Conservation (phyloP, 2,113 vertebrate genomes). For the Apistogramma diplotaenia region DNA sequence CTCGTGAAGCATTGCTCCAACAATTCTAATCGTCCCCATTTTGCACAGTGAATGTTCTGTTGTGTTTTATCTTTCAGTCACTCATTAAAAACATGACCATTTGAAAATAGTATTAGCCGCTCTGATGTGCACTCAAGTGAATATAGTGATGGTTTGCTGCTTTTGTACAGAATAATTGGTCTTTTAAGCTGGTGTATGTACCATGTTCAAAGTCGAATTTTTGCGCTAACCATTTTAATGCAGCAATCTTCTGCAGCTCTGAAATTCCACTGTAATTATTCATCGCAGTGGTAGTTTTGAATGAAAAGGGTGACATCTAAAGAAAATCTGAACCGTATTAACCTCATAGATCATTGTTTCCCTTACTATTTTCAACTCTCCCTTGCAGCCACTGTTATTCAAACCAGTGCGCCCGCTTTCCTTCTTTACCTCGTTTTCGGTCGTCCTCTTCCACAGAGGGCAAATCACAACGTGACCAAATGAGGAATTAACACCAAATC, state of each 20-base stretch:
- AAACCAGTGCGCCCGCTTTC: constrained; percentile 1
- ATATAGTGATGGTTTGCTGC: constrained; percentile 4
- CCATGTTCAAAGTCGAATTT: not conserved
- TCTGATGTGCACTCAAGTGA: constrained; percentile 25
- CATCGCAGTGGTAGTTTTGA: not conserved
- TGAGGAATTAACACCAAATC: constrained; percentile 1
- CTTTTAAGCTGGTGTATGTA: not conserved
- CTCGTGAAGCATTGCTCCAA: not conserved
- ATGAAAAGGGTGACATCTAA: not conserved
- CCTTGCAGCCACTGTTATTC: constrained; percentile 21
- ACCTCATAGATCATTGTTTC: constrained; percentile 36
- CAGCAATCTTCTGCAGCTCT: not conserved
- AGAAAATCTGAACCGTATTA: not conserved
- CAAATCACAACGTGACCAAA: not conserved
- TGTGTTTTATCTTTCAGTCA: constrained; percentile 25
- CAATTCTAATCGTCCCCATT: not conserved
- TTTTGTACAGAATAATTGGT: constrained; percentile 25
- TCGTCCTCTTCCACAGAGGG: not conserved
- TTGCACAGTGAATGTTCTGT: not conserved
- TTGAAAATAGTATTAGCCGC: constrained; percentile 1
- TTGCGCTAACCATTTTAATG: not conserved
- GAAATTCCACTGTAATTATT: not conserved
- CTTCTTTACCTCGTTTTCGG: constrained; percentile 21
- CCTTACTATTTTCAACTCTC: constrained; percentile 36
- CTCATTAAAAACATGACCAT: constrained; percentile 42